Evolutionary conservation across 2,797 vertebrate species (phyloP), one percentile per base, ranked within the genome.

Genomic region (Eleutherodactylus coqui): DNA sequence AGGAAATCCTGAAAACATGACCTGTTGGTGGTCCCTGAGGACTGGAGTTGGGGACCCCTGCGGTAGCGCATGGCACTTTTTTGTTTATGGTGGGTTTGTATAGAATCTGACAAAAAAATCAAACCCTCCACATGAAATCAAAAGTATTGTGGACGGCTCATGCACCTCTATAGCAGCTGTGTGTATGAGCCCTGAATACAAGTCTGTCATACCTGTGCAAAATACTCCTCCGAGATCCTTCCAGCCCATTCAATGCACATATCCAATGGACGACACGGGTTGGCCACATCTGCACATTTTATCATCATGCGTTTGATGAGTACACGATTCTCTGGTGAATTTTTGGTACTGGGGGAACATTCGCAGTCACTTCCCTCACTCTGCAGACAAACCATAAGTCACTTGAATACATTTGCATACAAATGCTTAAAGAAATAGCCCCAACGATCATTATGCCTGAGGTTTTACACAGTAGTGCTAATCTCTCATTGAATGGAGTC

Each of bases 291-390:
- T 0, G 95, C 95, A 88, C 95, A 96, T 89, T 96, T 96, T 24
- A 96, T 96, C 94, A 96, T 93, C 95, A 96, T 96, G 60, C 94
- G 95, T 82, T 95, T 95, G 91, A 96, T 95, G 87, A 96, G 87
- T 14, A 93, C 93, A 73, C 95, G 94, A 86, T 94, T 95, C 79
- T 96, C 95, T 11, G 94, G 93, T 60, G 94, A 93, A 83, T 94
- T 95, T 89, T 93, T 94, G 55, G 91, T 89, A 0, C 62, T 89
- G 64, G 91, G 87, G 76, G 91, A 90, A 78, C 90, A 92, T 29
- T 95, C 95, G 82, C 91, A 93, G 88, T 94, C 82, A 0, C 90
- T 91, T 89, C 93, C 89, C 32, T 95, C 94, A 0, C 87, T 91
- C 95, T 96, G 93, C 64, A 90, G 77, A 90, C 27, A 64, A 64